These are phyloP conservation scores for Sebastes schlegelii DNA, from an alignment of 2,113 vertebrate species.

Conservation along the genomic window DNA sequence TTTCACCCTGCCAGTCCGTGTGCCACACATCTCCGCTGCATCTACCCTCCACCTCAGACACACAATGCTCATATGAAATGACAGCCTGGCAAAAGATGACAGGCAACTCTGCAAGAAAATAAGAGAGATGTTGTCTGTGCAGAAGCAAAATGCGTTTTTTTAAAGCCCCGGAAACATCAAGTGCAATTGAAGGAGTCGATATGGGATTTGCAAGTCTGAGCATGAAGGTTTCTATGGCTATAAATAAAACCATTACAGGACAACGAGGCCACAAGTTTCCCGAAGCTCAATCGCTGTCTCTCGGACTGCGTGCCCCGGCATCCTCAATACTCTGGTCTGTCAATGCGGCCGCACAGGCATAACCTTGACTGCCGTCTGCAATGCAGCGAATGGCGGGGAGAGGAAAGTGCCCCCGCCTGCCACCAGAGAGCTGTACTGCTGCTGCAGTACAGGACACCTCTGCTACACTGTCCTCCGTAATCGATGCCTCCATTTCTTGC, in stretches of 20 bases:
- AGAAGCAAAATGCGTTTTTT: neutral
- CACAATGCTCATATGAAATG: slow-evolving; percentile 39
- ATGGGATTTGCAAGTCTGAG: slow-evolving; percentile 29
- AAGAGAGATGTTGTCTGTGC: neutral
- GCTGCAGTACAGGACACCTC: slow-evolving; percentile 68
- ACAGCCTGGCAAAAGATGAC: slow-evolving; percentile 39
- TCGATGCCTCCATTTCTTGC: neutral
- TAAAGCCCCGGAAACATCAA: slow-evolving; percentile 29
- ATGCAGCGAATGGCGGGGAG: slow-evolving; percentile 66
- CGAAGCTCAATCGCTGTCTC: neutral
- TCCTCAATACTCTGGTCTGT: slow-evolving; percentile 31
- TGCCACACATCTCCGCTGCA: slow-evolving; percentile 16
- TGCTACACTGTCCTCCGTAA: slow-evolving; percentile 25
- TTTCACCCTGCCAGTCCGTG: slow-evolving; percentile 49
- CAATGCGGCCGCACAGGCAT: slow-evolving; percentile 27
- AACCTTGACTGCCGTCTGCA: slow-evolving; percentile 80
- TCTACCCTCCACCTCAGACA: slow-evolving; percentile 54
- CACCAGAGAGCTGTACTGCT: slow-evolving; percentile 55
- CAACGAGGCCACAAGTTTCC: slow-evolving; percentile 22
- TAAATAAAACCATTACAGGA: slow-evolving; percentile 44
- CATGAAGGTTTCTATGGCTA: slow-evolving; percentile 18
- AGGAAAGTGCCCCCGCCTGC: slow-evolving; percentile 39
- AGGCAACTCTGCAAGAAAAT: slow-evolving; percentile 12
- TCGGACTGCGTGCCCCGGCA: neutral
- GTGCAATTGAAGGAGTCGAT: neutral